Evolutionary conservation across 2,797 vertebrate species (phyloP).

Genomic region (Podarcis lilfordi): DNA sequence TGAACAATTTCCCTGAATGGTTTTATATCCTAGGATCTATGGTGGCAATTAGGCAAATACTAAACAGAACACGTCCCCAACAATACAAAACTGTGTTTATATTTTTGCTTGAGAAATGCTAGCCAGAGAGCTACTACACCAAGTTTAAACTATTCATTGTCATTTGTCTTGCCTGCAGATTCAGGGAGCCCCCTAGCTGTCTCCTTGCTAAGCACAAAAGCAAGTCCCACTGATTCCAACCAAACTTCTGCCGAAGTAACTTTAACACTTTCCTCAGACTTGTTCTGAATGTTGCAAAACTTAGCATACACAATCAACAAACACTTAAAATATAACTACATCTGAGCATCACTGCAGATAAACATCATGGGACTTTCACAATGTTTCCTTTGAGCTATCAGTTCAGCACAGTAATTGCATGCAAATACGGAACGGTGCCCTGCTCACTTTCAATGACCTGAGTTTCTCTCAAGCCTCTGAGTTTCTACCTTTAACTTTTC

Average conservation of each 20-base stretch:
- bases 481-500: background rate
- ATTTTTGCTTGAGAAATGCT: background rate
- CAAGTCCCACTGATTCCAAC: background rate
- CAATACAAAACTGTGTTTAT: background rate
- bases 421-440: background rate
- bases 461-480: background rate
- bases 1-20: background rate
- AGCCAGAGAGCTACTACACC: background rate
- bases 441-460: background rate
- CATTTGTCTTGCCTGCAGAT: background rate
- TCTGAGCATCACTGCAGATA: no score
- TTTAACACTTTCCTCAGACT: no score
- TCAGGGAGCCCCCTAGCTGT: constrained; percentile 25
- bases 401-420: no score
- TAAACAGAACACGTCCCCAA: no score
- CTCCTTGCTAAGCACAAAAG: background rate
- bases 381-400: background rate
- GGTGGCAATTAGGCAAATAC: background rate
- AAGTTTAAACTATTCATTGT: background rate
- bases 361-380: background rate
- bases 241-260: background rate
- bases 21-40: background rate
- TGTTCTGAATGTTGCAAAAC: background rate
- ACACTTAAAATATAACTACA: background rate
- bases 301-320: background rate